Conservation (phyloP, 2,113 vertebrate species). For the Dasypus novemcinctus region DNA sequence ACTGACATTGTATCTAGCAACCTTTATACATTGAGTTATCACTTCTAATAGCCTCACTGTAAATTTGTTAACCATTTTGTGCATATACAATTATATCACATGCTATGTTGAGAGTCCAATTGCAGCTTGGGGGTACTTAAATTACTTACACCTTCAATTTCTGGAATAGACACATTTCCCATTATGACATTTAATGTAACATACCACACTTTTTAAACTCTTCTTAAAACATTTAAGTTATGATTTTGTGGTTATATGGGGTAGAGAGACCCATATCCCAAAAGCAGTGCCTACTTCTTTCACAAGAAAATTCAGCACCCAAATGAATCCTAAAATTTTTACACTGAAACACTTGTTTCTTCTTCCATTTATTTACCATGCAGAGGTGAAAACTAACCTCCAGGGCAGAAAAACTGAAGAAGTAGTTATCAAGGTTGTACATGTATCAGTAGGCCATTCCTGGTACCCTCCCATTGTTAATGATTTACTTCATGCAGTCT, state of each 20-base stretch:
- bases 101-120: constrained; percentile 5
- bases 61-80: not conserved
- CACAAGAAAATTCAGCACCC: constrained; percentile 2
- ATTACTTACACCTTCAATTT: not conserved
- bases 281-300: not conserved
- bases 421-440: not conserved
- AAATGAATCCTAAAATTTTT: not conserved
- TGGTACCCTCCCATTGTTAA: not conserved
- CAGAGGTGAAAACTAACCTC: not conserved
- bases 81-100: not conserved
- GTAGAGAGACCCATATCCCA: not conserved
- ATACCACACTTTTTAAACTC: not conserved
- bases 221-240: not conserved
- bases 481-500: not conserved
- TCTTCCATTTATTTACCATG: not conserved
- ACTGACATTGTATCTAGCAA: not conserved
- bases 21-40: not conserved
- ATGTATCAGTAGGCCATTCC: not conserved
- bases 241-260: not conserved
- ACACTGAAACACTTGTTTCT: not conserved
- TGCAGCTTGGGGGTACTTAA: not conserved
- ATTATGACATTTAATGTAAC: constrained; percentile 3
- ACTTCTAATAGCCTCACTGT: not conserved
- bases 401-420: not conserved
- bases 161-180: not conserved